Evolutionary conservation across 2,888 invertebrate genomes (phyloP).

Genomic region (Mechanitis mazaeus): DNA sequence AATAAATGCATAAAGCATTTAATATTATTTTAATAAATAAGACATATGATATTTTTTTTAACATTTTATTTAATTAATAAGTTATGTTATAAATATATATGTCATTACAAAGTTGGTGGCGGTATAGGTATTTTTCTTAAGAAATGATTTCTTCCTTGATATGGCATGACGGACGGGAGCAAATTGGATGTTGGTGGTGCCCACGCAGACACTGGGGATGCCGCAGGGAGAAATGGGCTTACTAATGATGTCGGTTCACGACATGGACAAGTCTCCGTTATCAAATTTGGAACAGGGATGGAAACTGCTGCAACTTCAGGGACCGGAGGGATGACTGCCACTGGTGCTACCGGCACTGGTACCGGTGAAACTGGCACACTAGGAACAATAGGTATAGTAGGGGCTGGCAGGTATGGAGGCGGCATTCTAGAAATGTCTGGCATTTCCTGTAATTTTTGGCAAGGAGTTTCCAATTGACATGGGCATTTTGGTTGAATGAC

Average conservation of each 20-base stretch:
- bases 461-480: conserved; percentile 13
- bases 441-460: conserved; percentile 4
- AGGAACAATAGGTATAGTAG: conserved; percentile 13
- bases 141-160: conserved; percentile 43
- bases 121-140: conserved; percentile 54
- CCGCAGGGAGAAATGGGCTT: conserved; percentile 44
- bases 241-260: conserved; percentile 26
- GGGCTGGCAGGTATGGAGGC: conserved; percentile 9
- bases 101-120: conserved; percentile 41
- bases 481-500: conserved; percentile 13
- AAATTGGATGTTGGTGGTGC: conserved; percentile 35
- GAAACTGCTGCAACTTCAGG: conserved; percentile 21
- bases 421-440: conserved; percentile 7
- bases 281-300: conserved; percentile 12
- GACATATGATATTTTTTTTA: background rate
- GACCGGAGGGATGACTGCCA: conserved; percentile 10
- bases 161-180: conserved; percentile 39
- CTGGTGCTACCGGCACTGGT: background rate
- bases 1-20: too few relatives aligned
- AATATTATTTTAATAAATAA: too few relatives aligned
- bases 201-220: conserved; percentile 44
- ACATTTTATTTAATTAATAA: conserved; percentile 8
- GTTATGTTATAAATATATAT: conserved; percentile 1
- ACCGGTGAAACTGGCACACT: conserved; percentile 15
- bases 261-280: conserved; percentile 21